Conservation (phyloP, 2,888 invertebrate genomes). For the Acleris holmiana region DNA sequence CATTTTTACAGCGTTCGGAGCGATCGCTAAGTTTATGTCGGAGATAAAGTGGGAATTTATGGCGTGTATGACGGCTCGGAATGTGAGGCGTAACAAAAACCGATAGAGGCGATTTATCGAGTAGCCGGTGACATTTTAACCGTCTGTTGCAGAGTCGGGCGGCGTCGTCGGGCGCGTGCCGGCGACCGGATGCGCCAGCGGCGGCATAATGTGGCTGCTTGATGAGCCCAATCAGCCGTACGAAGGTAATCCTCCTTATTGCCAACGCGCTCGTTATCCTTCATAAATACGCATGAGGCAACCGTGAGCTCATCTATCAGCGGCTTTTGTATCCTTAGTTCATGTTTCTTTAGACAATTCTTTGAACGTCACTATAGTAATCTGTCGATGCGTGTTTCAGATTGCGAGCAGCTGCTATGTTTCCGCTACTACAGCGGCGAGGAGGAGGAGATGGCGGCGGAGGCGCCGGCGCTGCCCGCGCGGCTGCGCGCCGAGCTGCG, state of each 20-base stretch:
- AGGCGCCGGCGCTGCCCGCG: constrained; percentile 80
- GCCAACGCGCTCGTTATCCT: constrained; percentile 26
- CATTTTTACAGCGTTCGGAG: constrained; percentile 32
- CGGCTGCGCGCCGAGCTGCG: constrained; percentile 84
- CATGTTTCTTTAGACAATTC: constrained; percentile 2
- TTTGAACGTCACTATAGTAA: not conserved
- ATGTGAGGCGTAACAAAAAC: constrained; percentile 32
- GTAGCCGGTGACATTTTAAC: constrained; percentile 21
- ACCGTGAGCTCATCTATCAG: constrained; percentile 24
- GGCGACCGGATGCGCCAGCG: constrained; percentile 83
- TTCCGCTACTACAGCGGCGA: constrained; percentile 89
- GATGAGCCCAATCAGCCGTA: constrained; percentile 87
- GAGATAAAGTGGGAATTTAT: constrained; percentile 36
- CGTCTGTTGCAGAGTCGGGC: constrained; percentile 66
- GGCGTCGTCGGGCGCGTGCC: constrained; percentile 79
- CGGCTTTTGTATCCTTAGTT: not conserved
- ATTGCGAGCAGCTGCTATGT: constrained; percentile 87
- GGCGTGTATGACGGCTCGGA: constrained; percentile 21
- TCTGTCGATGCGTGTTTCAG: constrained; percentile 69
- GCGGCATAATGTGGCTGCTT: constrained; percentile 88
- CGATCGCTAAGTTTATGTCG: constrained; percentile 34
- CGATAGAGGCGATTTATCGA: constrained; percentile 26
- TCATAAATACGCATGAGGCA: constrained; percentile 33
- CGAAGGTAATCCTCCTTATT: constrained; percentile 76
- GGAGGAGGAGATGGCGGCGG: constrained; percentile 86